Evolutionary conservation across 1,140 invertebrate species (phyloP).

Genomic region (Ooceraea biroi): DNA sequence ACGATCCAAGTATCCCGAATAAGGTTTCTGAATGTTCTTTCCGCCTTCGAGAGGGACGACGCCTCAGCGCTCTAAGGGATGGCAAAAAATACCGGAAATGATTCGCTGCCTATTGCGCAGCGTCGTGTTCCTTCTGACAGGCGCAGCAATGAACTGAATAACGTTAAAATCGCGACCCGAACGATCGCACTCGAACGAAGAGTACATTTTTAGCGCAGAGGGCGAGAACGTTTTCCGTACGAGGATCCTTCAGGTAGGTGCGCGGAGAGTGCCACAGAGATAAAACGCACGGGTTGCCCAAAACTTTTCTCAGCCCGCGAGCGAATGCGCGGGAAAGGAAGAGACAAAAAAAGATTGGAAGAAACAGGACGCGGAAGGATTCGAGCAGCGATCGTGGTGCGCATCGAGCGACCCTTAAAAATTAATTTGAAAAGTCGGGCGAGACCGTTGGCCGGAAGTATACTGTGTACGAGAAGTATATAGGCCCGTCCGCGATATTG

Average conservation of each 20-base stretch:
- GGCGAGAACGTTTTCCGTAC: conserved; percentile 3
- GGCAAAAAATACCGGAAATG: too few species aligned
- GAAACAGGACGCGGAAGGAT: conserved; percentile 21
- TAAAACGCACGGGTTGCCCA: not conserved
- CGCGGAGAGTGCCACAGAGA: too few species aligned
- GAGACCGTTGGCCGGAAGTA: conserved; percentile 56
- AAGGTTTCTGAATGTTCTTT: too few species aligned
- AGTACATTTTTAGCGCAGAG: not conserved
- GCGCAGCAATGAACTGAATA: too few species aligned
- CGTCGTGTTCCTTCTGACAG: too few species aligned
- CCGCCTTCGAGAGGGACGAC: too few species aligned
- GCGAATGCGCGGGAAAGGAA: not conserved
- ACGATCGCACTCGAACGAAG: not conserved
- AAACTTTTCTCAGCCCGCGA: conserved; percentile 23
- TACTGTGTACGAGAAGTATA: conserved; percentile 58
- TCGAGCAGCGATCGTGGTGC: conserved; percentile 55
- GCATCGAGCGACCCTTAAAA: conserved; percentile 77
- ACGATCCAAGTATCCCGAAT: conserved; percentile 6
- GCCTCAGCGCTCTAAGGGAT: too few species aligned
- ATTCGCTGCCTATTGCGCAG: too few species aligned
- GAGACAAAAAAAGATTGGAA: not conserved
- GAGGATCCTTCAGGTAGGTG: not conserved
- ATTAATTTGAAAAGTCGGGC: conserved; percentile 81
- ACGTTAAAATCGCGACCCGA: too few species aligned
- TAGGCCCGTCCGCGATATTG: conserved; percentile 61